Evolutionary conservation across 2,888 invertebrate genomes (phyloP).

Genomic region (Nomada hirtipes): DNA sequence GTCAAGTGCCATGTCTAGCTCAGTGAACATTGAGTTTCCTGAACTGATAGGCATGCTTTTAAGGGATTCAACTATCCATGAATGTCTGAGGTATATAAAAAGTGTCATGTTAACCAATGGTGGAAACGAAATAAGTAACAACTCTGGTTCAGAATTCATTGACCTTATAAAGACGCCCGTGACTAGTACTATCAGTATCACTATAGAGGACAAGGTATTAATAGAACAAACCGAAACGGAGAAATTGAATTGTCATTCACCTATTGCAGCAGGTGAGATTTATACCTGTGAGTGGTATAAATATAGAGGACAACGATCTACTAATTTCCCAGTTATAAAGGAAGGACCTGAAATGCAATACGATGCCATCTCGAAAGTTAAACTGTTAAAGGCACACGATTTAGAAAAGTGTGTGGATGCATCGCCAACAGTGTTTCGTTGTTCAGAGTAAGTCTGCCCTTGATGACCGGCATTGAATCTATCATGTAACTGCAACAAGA

Average conservation of each 20-base stretch:
- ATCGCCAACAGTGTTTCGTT: conserved; percentile 87
- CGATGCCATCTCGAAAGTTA: conserved; percentile 69
- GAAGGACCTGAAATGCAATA: not conserved
- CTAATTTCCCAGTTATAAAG: conserved; percentile 10
- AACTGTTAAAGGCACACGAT: conserved; percentile 85
- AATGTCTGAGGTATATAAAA: conserved; percentile 78
- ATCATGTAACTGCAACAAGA: conserved; percentile 1
- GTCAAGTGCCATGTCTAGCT: conserved; percentile 86
- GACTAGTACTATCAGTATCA: not conserved
- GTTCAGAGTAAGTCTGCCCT: conserved; percentile 83
- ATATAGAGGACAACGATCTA: conserved; percentile 69
- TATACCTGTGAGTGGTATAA: conserved; percentile 74
- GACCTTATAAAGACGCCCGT: conserved; percentile 6
- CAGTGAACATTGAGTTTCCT: conserved; percentile 84
- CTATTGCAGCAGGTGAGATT: not conserved
- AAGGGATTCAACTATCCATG: conserved; percentile 83
- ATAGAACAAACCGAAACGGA: not conserved
- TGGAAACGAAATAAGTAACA: not conserved
- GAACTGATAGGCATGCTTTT: conserved; percentile 86
- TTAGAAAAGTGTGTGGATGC: conserved; percentile 94
- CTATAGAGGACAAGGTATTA: not conserved
- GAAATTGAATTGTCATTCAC: not conserved
- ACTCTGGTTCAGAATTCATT: not conserved
- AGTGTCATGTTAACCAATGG: conserved; percentile 14
- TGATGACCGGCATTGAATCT: not conserved